Percentiles rank a stretch among this genome's conserved stretches.
Conservation (phyloP, 2,888 invertebrate genomes). For the Malthinus flaveolus region DNA sequence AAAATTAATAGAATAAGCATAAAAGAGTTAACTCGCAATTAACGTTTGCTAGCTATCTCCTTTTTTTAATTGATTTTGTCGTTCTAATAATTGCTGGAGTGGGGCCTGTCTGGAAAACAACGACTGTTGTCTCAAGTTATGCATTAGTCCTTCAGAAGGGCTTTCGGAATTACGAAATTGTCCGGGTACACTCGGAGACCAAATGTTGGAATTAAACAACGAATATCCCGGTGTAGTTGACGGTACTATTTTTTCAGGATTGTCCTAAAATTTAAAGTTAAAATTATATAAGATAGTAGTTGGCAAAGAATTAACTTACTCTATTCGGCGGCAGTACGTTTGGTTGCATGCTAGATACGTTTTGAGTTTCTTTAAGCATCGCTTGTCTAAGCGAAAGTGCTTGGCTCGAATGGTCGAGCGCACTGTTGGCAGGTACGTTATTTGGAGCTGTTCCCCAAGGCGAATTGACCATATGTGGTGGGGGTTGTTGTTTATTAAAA, state of each 20-base stretch:
- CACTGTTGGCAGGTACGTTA: constrained; percentile 14
- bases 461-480: constrained; percentile 39
- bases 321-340: constrained; percentile 2
- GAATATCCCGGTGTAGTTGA: constrained; percentile 47
- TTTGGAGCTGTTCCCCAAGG: constrained; percentile 38
- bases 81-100: constrained; percentile 76
- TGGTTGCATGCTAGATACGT: constrained; percentile 28
- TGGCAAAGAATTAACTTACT: constrained; percentile 7
- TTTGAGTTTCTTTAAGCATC: constrained; percentile 51
- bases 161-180: constrained; percentile 40
- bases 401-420: constrained; percentile 30
- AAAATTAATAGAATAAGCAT: too few relatives aligned
- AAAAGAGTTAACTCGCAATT: background rate
- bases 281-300: background rate
- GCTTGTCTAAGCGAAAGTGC: constrained; percentile 50
- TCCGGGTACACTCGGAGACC: constrained; percentile 50
- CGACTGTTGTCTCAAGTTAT: constrained; percentile 58
- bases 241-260: constrained; percentile 24
- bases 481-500: constrained; percentile 27
- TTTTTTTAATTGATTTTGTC: constrained; percentile 68
- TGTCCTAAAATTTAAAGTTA: constrained; percentile 16
- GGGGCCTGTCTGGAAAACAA: constrained; percentile 78
- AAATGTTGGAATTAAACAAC: constrained; percentile 51
- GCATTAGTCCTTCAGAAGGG: constrained; percentile 32
- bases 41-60: constrained; percentile 36